Base-by-base conservation (phyloP, 2,113 vertebrate genomes). In the Eidolon helvum region DNA sequence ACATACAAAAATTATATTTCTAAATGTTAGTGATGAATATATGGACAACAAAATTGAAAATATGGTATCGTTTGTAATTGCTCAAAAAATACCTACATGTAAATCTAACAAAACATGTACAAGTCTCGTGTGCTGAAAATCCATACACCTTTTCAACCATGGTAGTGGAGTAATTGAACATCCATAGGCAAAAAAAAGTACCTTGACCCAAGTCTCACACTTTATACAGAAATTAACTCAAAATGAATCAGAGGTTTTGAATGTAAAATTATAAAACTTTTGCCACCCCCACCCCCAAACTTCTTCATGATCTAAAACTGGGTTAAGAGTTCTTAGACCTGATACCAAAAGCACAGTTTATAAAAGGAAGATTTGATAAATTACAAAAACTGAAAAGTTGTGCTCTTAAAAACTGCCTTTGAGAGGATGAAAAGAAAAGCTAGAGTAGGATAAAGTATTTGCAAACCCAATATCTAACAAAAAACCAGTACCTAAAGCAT, bases 21-120 rank as follows among this genome's bases (percentile, higher is more conserved):
- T 59, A 59, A 10, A 59, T 59, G 24, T 59, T 59, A 59, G 24
- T 59, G 57, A 59, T 9, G 57, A 26, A 59, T 26, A 59, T 26
- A 26, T 59, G 74, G 66, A 28, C 18, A 82, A 18, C 53, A 40
- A 59, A 95, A 69, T 69, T 77, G 82, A 69, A 82, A 97, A 77
- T 95, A 61, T 10, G 82, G 10, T 89, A 77, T 21, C 18, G n/a
- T 82, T 92, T 66, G 33, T 94, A 77, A 94, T 91, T 91, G 8
- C 28, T 84, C 63, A 59, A 53, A 79, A 75, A 90, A 84, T 48
- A 57, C 5, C 61, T 61, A 59, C 35, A 10, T 79, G 9, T 40
- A 91, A 48, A 72, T 75, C 45, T 83, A 72, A 69, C 4, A 53
- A 59, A 87, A 35, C 10, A 2, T 30, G 9, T 61, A 43, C 7